These are phyloP conservation scores for Rhagoletis zephyria DNA, from an alignment of 1,140 invertebrate species.

Conservation along the genomic window DNA sequence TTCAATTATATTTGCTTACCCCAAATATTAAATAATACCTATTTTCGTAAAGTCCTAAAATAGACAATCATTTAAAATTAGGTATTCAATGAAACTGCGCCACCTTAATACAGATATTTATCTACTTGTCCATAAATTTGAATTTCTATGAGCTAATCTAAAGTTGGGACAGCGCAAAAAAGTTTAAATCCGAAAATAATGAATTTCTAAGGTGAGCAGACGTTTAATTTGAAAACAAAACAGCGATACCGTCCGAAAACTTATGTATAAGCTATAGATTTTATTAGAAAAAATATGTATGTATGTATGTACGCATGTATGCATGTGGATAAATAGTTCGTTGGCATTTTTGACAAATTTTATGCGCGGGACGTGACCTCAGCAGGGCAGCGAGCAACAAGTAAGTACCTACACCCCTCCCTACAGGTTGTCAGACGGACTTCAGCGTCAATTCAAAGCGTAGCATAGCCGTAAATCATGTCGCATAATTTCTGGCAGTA, in stretches of 20 bases:
- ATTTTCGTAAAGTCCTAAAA: no score
- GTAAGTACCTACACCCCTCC: no score
- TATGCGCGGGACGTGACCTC: background rate
- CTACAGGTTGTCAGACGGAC: background rate
- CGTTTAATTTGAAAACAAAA: background rate
- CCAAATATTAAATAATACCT: no score
- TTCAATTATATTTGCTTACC: no score
- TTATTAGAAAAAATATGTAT: background rate
- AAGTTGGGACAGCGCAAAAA: no score
- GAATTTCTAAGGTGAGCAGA: background rate
- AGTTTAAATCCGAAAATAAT: background rate
- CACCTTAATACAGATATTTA: no score
- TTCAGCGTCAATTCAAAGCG: background rate
- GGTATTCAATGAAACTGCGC: no score
- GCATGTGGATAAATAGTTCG: background rate
- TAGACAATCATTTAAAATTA: no score
- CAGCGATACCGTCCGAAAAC: background rate
- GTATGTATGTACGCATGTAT: background rate
- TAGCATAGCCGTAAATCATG: background rate
- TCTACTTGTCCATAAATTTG: background rate
- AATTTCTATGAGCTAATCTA: background rate
- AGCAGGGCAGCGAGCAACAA: no score
- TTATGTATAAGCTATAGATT: background rate
- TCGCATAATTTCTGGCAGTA: background rate
- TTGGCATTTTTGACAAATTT: background rate